Evolutionary conservation across 92 coral and sea anemone genomes (phyloP).

Genomic region (Pocillopora meandrina): DNA sequence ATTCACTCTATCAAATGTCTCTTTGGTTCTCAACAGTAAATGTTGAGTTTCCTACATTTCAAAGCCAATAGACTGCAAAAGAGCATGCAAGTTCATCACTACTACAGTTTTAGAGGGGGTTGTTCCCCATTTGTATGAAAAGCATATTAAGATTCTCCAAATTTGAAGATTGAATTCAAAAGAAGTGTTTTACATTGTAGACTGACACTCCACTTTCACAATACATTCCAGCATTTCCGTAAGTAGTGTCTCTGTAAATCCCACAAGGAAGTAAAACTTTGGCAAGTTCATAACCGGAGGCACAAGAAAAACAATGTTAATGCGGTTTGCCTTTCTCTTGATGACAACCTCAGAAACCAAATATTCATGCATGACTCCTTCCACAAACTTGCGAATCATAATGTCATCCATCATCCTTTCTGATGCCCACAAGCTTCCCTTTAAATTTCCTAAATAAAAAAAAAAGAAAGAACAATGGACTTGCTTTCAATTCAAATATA

Average conservation of each 20-base stretch:
- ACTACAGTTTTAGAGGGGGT: too few relatives aligned
- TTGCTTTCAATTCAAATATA: neutral
- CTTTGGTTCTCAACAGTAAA: too few relatives aligned
- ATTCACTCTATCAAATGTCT: too few relatives aligned
- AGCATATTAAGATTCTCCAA: too few relatives aligned
- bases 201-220: constrained; percentile 88
- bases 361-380: constrained; percentile 92
- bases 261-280: constrained; percentile 89
- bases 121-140: too few relatives aligned
- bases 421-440: constrained; percentile 93
- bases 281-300: constrained; percentile 58
- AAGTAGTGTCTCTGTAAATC: constrained; percentile 86
- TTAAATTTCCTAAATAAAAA: constrained; percentile 70
- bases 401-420: constrained; percentile 93
- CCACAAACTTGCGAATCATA: constrained; percentile 91
- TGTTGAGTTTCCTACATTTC: too few relatives aligned
- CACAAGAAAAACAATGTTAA: constrained; percentile 77
- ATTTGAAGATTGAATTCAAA: too few relatives aligned
- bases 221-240: constrained; percentile 82
- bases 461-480: neutral
- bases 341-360: constrained; percentile 84
- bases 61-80: too few relatives aligned
- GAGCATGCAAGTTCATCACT: too few relatives aligned
- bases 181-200: constrained; percentile 2
- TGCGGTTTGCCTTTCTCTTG: constrained; percentile 91